These are phyloP conservation scores for Parasteatoda tepidariorum DNA, from an alignment of 1,140 invertebrate genomes.

Conservation along the genomic window DNA sequence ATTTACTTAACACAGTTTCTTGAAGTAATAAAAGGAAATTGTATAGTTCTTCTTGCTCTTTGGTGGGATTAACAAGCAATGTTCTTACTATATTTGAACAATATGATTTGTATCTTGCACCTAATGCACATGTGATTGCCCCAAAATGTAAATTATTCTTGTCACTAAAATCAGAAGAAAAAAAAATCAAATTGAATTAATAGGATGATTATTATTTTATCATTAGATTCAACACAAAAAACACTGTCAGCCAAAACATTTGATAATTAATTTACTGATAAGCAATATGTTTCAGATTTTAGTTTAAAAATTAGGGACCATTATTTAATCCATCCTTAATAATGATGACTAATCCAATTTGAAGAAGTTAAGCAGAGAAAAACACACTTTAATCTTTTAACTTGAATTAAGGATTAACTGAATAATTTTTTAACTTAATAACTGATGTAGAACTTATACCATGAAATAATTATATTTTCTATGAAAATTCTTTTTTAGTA, in stretches of 20 bases:
- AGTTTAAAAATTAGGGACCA: too few relatives aligned
- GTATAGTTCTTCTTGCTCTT: slow-evolving; percentile 84
- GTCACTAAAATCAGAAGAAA: slow-evolving; percentile 75
- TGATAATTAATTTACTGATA: too few relatives aligned
- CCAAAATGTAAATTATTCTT: slow-evolving; percentile 96
- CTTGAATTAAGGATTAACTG: too few relatives aligned
- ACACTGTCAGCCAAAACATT: neutral
- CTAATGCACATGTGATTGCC: slow-evolving; percentile 94
- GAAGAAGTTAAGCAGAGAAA: too few relatives aligned
- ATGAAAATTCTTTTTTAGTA: too few relatives aligned
- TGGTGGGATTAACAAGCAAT: slow-evolving; percentile 94
- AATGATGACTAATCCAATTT: too few relatives aligned
- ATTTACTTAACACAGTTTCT: slow-evolving; percentile 87
- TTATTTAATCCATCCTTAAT: too few relatives aligned
- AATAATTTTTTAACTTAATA: too few relatives aligned
- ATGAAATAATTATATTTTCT: too few relatives aligned
- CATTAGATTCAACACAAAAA: neutral
- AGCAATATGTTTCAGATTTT: too few relatives aligned
- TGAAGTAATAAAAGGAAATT: slow-evolving; percentile 92
- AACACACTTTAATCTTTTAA: too few relatives aligned
- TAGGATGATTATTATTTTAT: neutral
- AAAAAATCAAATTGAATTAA: slow-evolving; percentile 31
- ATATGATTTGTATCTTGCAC: slow-evolving; percentile 95
- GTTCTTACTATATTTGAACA: slow-evolving; percentile 99
- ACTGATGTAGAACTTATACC: too few relatives aligned